Percentiles rank a stretch among this genome's conserved stretches.
Conservation (phyloP, 2,888 invertebrate genomes). For the Horisme vitalbata region DNA sequence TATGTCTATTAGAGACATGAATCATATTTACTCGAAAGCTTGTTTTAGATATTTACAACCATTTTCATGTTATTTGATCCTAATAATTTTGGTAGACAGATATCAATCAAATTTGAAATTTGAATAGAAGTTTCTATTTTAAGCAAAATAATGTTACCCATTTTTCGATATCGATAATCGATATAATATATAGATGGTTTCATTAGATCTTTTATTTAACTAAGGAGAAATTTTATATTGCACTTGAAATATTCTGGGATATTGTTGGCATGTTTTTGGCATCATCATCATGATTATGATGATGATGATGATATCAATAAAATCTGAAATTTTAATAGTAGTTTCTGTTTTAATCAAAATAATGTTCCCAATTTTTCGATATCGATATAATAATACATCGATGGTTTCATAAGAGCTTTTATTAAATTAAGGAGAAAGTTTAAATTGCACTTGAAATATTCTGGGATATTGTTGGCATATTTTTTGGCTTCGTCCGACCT, state of each 20-base stretch:
- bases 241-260: slow-evolving; percentile 33
- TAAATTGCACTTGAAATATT: slow-evolving; percentile 36
- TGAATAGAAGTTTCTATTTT: not conserved
- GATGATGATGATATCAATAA: too few species aligned
- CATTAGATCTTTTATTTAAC: not conserved
- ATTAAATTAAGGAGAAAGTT: slow-evolving; percentile 4
- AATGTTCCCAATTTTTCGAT: not conserved
- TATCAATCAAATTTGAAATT: too few species aligned
- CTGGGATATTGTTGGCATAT: slow-evolving; percentile 29
- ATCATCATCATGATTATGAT: too few species aligned
- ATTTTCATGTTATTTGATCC: too few species aligned
- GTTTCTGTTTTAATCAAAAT: too few species aligned
- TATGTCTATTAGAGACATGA: too few species aligned
- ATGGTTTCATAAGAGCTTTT: not conserved
- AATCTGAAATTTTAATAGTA: not conserved
- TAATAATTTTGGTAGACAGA: too few species aligned
- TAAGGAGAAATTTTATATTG: slow-evolving; percentile 22
- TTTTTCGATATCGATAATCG: not conserved
- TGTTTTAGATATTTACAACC: too few species aligned
- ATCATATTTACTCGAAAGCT: too few species aligned
- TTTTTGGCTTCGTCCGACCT: slow-evolving; percentile 20
- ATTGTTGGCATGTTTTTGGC: slow-evolving; percentile 28
- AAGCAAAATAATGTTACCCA: too few species aligned
- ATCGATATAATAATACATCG: not conserved
- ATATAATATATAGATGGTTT: not conserved